Evolutionary conservation across 2,797 vertebrate genomes (phyloP), one percentile per base, ranked within the genome.

Genomic region (Pogoniulus pusillus): DNA sequence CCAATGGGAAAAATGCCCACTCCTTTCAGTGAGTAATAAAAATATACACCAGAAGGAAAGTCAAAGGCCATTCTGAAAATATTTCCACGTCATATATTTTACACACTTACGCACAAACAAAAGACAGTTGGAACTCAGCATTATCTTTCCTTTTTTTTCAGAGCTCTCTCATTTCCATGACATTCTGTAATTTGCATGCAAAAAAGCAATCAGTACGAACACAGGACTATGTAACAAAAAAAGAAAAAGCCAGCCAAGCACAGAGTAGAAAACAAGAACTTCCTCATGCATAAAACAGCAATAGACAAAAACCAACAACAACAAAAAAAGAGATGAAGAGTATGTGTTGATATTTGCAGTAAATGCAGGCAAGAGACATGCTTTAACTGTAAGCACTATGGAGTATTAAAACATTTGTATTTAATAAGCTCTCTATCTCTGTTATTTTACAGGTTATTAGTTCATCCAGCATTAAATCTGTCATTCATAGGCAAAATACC

Each of bases 131-230:
- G 93, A 97, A 95, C 59, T 82, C 94, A 95, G 89, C 88, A 93
- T 95, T 96, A 91, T 87, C 83, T 93, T 95, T 95, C 76, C 78
- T 90, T 95, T 94, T 87, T 82, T 94, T 91, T 93, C 93, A 85
- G 79, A 94, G 91, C 85, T 89, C 92, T 93, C 93, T 95, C 94
- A 95, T 95, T 95, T 96, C 79, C 90, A 95, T 95, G 94, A 95
- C 93, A 96, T 96, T 97, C 96, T 94, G 94, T 89, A 96, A 97
- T 97, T 93, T 90, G 96, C 97, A 98, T 98, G 98, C 98, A 96
- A 96, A 96, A 95, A 97, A 96, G 95, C 94, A 96, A 94, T 97
- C 95, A 95, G 96, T 95, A 96, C 63, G 89, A 97, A 96, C 95
- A 97, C 94, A 95, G 91, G 91, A 96, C 96, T 95, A 93, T 93